Conservation (phyloP, 2,797 vertebrate species). For the Enteromius paludinosus region DNA sequence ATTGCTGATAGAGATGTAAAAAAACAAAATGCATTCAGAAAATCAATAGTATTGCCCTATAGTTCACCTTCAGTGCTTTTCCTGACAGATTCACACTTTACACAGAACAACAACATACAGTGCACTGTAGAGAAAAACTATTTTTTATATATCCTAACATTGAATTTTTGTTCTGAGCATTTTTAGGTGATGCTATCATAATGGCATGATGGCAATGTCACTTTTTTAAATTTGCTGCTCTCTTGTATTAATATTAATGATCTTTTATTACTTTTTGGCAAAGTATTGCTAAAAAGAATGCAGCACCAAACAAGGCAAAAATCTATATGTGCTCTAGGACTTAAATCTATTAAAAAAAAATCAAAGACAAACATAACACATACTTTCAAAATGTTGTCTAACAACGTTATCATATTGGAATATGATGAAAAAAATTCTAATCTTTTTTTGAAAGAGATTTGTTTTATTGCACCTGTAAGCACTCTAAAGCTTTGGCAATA, state of each 20-base stretch:
- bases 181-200: background rate
- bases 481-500: conserved; percentile 19
- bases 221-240: background rate
- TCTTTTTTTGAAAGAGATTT: background rate
- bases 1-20: conserved; percentile 12
- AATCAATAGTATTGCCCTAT: background rate
- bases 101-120: background rate
- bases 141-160: too few relatives aligned
- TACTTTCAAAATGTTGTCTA: background rate
- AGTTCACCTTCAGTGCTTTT: background rate
- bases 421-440: background rate
- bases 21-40: background rate
- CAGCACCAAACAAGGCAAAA: background rate
- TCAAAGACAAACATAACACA: background rate
- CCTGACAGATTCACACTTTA: conserved; percentile 6
- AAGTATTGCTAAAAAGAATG: background rate
- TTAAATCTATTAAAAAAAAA: too few relatives aligned
- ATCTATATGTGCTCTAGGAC: background rate
- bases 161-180: background rate
- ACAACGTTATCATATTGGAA: background rate
- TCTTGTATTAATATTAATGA: background rate
- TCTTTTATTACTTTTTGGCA: background rate
- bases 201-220: background rate
- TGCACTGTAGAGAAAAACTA: background rate
- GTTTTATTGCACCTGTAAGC: conserved; percentile 22